These are phyloP conservation scores for Mythimna impura DNA, from an alignment of 2,888 invertebrate species.

Conservation along the genomic window DNA sequence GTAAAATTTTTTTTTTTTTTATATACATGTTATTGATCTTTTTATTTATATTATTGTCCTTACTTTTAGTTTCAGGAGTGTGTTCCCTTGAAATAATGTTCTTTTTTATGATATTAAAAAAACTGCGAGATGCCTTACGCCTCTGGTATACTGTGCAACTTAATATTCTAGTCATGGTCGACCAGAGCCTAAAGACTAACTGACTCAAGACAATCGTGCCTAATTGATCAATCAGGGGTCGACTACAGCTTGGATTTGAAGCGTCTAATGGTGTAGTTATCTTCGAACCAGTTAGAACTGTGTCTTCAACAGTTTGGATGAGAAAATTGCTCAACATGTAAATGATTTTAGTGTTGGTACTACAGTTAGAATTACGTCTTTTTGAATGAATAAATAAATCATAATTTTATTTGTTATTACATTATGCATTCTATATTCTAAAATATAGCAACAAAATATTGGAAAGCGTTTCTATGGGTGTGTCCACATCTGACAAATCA, in stretches of 20 bases:
- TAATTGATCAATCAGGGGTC: conserved; percentile 37
- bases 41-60: too few species aligned
- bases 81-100: too few species aligned
- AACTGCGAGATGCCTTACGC: background rate
- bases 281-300: background rate
- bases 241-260: conserved; percentile 8
- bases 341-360: background rate
- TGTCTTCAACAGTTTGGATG: conserved; percentile 1
- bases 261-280: conserved; percentile 26
- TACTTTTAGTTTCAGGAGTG: too few species aligned
- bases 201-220: conserved; percentile 19
- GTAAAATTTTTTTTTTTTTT: too few species aligned
- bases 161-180: background rate
- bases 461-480: too few species aligned
- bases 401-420: too few species aligned
- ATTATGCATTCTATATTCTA: too few species aligned
- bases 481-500: too few species aligned
- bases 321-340: background rate
- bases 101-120: too few species aligned
- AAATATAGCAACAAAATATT: too few species aligned
- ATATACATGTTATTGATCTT: too few species aligned
- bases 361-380: background rate
- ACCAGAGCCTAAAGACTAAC: background rate
- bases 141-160: background rate
- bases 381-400: too few species aligned